phyloP scores from a whole-genome alignment of 2,888 invertebrate genomes.

The Drosophila percnosoma region DNA sequence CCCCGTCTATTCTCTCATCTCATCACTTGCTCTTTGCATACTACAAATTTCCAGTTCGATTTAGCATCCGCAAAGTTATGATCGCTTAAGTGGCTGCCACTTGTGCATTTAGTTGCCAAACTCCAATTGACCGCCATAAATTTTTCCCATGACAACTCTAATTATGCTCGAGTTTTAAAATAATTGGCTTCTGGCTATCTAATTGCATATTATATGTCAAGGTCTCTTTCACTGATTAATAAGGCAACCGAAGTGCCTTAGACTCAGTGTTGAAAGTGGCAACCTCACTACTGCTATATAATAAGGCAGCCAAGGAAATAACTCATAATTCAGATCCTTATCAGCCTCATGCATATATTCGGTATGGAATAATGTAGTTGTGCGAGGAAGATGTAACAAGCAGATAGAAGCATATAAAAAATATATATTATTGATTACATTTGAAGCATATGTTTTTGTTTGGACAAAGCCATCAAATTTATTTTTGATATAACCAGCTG shows the following conservation, averaged over 20 bases:
- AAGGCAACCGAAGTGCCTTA: background rate
- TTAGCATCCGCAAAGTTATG: slow-evolving; percentile 72
- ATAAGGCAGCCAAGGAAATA: background rate
- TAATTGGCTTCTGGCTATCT: background rate
- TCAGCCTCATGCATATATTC: background rate
- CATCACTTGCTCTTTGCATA: slow-evolving; percentile 18
- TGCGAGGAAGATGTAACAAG: background rate
- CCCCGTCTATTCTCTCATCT: background rate
- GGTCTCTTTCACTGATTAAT: background rate
- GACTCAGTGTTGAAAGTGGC: background rate
- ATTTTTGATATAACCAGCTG: too few relatives aligned
- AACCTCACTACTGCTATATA: background rate
- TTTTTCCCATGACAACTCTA: slow-evolving; percentile 67
- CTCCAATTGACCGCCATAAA: slow-evolving; percentile 64
- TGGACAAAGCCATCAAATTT: too few relatives aligned
- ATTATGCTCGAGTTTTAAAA: slow-evolving; percentile 42
- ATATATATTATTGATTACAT: too few relatives aligned
- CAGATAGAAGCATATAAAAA: background rate
- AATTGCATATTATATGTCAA: background rate
- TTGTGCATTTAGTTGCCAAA: slow-evolving; percentile 52
- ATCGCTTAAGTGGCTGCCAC: slow-evolving; percentile 65
- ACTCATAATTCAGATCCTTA: background rate
- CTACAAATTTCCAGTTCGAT: slow-evolving; percentile 54
- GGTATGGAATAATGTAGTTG: background rate
- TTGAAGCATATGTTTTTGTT: too few relatives aligned